Evolutionary conservation across 2,888 invertebrate species (phyloP), one percentile per base, ranked within the genome.

Genomic region (Troides aeacus): DNA sequence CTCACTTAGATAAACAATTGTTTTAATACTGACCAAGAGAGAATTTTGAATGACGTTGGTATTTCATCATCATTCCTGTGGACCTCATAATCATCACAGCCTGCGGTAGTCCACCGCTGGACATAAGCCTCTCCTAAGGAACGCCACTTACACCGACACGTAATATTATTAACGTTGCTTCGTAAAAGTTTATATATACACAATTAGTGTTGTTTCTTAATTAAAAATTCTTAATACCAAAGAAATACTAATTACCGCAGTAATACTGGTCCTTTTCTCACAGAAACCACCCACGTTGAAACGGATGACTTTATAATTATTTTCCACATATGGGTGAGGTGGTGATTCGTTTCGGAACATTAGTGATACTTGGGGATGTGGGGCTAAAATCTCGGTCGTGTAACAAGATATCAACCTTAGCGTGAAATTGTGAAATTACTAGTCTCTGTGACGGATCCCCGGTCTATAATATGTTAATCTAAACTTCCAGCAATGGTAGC

Each of bases 371-470:
- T 84, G 82, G 81, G 81, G 84, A 79, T 79, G 76, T 79, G 77
- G 81, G 83, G 82, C 78, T 81, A 75, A 81, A 85, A 87, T 85
- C 88, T 86, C 85, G 82, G 82, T 74, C 79, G 79, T 82, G 82
- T 87, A 87, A 89, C 89, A 85, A 90, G 89, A 88, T 88, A 83
- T 87, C 84, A 87, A 84, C 74, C 84, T 85, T 81, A 81, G 86
- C 92, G 90, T 92, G 92, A 92, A 92, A 92, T 92, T 90, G 89
- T 87, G 81, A 88, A 89, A 89, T 90, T 86, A 87, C 88, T 82
- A 82, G 82, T 81, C 76, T 73, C 75, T 79, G 77, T 75, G 77
- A 77, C 71, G 71, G 81, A 76, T 77, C 78, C 75, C 76, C 23
- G 30, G n/a, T 62, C 56, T 56, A 59, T 60, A 64, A 63, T 18